A percentile compares a stretch with the other conserved stretches of the same genome.
phyloP scores from a whole-genome alignment of 2,888 invertebrate species.

The Polymixis lichenea region DNA sequence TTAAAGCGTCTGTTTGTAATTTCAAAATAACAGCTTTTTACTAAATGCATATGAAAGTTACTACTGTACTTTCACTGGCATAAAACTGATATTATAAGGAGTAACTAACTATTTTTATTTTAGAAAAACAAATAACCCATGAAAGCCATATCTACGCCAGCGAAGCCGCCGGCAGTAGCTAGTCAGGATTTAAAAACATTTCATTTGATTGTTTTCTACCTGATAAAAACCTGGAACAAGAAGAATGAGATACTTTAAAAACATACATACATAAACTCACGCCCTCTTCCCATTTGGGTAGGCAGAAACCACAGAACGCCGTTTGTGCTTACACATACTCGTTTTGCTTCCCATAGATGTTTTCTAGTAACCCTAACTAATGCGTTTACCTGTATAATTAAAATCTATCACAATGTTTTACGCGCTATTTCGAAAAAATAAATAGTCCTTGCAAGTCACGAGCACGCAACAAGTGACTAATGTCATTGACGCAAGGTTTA shows the following conservation, averaged over 20 bases:
- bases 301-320: neutral
- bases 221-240: too few species aligned
- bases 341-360: constrained; percentile 9
- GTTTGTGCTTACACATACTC: too few species aligned
- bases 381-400: neutral
- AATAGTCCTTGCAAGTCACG: constrained; percentile 2
- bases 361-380: neutral
- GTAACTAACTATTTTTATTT: too few species aligned
- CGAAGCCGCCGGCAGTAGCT: too few species aligned
- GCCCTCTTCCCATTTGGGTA: neutral
- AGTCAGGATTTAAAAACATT: neutral
- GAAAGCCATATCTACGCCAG: too few species aligned
- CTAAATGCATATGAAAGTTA: too few species aligned
- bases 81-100: too few species aligned
- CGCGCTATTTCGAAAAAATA: neutral
- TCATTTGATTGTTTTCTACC: neutral
- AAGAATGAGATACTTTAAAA: neutral
- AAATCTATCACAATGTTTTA: neutral
- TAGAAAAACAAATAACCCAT: too few species aligned
- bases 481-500: neutral
- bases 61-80: too few species aligned
- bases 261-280: neutral
- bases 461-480: neutral
- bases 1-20: too few species aligned
- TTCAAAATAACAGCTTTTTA: too few species aligned